A percentile compares a stretch with the other conserved stretches of the same genome.
These are phyloP conservation scores for Brachyrhaphis roseni DNA, from an alignment of 2,797 vertebrate genomes.

Conservation along the genomic window DNA sequence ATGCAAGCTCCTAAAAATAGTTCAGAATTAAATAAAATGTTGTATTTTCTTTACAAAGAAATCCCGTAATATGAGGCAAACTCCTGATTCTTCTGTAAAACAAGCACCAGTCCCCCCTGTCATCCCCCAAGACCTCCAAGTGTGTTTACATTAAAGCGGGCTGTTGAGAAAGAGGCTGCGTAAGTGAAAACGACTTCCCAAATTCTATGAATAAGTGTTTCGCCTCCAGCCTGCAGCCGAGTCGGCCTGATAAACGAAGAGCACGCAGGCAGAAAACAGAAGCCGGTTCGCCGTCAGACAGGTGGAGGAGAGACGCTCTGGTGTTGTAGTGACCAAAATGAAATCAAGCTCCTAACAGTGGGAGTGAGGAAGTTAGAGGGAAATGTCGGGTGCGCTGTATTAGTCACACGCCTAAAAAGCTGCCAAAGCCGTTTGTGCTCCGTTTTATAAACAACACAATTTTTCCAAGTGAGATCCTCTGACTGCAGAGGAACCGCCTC, in stretches of 20 bases:
- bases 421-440: constrained; percentile 25
- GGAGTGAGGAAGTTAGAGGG: neutral
- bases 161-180: constrained; percentile 61
- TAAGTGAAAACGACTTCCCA: constrained; percentile 65
- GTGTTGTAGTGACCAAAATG: constrained; percentile 24
- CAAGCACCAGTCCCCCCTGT: constrained; percentile 37
- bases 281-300: constrained; percentile 28
- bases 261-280: constrained; percentile 55
- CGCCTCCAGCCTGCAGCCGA: constrained; percentile 58
- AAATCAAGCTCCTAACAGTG: constrained; percentile 46
- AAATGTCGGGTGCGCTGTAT: constrained; percentile 29
- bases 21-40: constrained; percentile 21
- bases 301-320: neutral
- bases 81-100: constrained; percentile 43
- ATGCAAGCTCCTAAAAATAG: neutral
- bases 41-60: constrained; percentile 15
- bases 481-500: constrained; percentile 66
- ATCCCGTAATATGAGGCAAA: constrained; percentile 23
- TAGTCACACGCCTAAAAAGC: constrained; percentile 66
- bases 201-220: constrained; percentile 63
- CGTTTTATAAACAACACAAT: constrained; percentile 63
- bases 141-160: constrained; percentile 58
- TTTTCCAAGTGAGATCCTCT: constrained; percentile 40
- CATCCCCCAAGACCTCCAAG: constrained; percentile 52
- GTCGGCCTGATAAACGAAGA: constrained; percentile 56